A percentile compares a stretch with the other conserved stretches of the same genome.
phyloP scores from a whole-genome alignment of 2,888 invertebrate species.

The Lacanobia wlatinum region DNA sequence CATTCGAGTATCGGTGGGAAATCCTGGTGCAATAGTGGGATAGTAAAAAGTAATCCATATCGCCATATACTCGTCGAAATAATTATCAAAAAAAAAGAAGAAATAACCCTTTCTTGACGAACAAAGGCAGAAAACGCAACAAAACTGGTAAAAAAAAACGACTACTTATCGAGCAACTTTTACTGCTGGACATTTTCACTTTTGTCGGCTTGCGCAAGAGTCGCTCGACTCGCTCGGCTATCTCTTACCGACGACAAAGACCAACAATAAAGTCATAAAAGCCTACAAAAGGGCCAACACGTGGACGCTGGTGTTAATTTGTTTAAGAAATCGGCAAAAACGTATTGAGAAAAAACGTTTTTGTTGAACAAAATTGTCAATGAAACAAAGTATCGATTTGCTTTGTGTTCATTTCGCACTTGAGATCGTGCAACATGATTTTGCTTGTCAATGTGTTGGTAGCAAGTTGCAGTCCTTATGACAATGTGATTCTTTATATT shows the following conservation, averaged over 20 bases:
- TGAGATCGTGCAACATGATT: constrained; percentile 14
- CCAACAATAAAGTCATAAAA: constrained; percentile 82
- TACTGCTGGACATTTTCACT: constrained; percentile 86
- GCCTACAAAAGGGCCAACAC: constrained; percentile 86
- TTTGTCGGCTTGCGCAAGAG: constrained; percentile 87
- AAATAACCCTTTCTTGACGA: constrained; percentile 69
- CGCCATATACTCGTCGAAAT: too few species aligned
- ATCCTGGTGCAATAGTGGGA: too few species aligned
- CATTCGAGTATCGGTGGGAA: too few species aligned
- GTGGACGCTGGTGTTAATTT: constrained; percentile 86
- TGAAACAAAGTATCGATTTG: constrained; percentile 61
- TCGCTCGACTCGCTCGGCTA: constrained; percentile 64
- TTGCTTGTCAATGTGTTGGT: neutral
- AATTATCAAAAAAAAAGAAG: neutral
- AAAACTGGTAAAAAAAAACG: constrained; percentile 65
- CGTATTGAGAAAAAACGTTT: constrained; percentile 55
- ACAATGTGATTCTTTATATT: neutral
- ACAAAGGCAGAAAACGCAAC: constrained; percentile 65
- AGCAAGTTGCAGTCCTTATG: neutral
- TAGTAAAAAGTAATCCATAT: too few species aligned
- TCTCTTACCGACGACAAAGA: constrained; percentile 71
- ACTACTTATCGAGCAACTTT: constrained; percentile 76
- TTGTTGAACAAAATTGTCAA: constrained; percentile 65
- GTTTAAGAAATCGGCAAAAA: constrained; percentile 78
- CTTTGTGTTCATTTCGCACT: constrained; percentile 22